Evolutionary conservation across 2,888 invertebrate genomes (phyloP).

Genomic region (Epirrhoe alternata): DNA sequence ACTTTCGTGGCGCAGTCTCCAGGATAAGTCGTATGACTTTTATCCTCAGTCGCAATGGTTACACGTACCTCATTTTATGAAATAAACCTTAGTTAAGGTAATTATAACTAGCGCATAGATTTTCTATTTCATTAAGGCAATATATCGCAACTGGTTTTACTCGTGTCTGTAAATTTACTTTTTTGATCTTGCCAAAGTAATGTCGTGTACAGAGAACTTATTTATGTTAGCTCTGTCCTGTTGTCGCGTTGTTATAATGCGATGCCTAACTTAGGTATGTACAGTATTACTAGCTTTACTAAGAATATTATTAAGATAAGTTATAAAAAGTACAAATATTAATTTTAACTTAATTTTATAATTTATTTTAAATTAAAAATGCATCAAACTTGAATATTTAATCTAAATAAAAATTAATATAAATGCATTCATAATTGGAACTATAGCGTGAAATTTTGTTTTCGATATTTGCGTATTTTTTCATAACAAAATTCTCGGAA

Average conservation of each 20-base stretch:
- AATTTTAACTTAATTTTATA: no score
- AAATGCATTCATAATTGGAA: no score
- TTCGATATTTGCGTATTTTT: background rate
- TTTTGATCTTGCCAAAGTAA: constrained; percentile 80
- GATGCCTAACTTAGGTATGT: constrained; percentile 76
- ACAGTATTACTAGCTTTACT: constrained; percentile 85
- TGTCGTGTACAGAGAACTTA: constrained; percentile 65
- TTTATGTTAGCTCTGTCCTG: constrained; percentile 51
- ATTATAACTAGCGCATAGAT: constrained; percentile 60
- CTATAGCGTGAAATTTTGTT: no score
- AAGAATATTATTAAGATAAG: constrained; percentile 65
- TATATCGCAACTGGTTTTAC: constrained; percentile 46
- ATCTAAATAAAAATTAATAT: no score
- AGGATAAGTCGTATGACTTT: constrained; percentile 58
- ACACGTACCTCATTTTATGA: constrained; percentile 82
- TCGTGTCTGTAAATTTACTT: constrained; percentile 54
- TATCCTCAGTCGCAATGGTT: constrained; percentile 80
- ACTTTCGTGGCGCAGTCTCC: no score
- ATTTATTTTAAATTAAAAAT: no score
- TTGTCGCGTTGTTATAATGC: constrained; percentile 50
- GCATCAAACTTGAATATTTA: no score
- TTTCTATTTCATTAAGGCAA: constrained; percentile 51
- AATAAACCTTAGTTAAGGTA: constrained; percentile 73
- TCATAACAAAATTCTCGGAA: constrained; percentile 23
- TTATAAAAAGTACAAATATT: constrained; percentile 55